Evolutionary conservation across 2,888 invertebrate species (phyloP).

Genomic region (Mimumesa dahlbomi): DNA sequence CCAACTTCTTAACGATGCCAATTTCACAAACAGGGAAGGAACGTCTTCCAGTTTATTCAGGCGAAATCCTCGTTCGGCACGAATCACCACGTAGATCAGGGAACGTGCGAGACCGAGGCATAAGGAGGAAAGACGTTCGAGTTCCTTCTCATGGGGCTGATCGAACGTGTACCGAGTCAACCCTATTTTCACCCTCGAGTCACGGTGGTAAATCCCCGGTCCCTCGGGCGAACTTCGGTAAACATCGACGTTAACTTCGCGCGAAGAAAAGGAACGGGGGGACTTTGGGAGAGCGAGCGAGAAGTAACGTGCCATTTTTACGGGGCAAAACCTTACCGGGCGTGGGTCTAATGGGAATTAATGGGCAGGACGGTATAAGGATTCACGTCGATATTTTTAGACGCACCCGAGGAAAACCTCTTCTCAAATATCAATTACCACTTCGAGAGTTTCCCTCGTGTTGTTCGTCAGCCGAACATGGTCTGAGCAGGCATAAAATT

Average conservation of each 20-base stretch:
- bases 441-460: neutral
- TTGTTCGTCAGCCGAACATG: too few species aligned
- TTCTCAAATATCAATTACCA: constrained; percentile 8
- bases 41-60: constrained; percentile 33
- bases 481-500: too few species aligned
- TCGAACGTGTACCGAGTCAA: constrained; percentile 57
- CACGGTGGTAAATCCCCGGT: constrained; percentile 38
- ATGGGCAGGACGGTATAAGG: constrained; percentile 8
- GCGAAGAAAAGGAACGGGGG: constrained; percentile 7
- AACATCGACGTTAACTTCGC: constrained; percentile 54
- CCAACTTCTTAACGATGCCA: constrained; percentile 37
- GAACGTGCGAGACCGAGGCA: constrained; percentile 1
- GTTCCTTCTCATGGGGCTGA: constrained; percentile 28
- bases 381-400: constrained; percentile 21
- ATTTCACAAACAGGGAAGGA: constrained; percentile 18
- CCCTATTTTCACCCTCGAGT: constrained; percentile 44
- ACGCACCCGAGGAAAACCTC: constrained; percentile 7
- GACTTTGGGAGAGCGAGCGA: constrained; percentile 9
- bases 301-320: constrained; percentile 24
- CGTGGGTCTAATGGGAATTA: constrained; percentile 41
- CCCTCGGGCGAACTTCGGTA: constrained; percentile 50
- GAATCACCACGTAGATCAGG: constrained; percentile 49
- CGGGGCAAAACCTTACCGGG: neutral
- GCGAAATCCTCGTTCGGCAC: constrained; percentile 32
- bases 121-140: constrained; percentile 27